A percentile compares a stretch with the other conserved stretches of the same genome.
phyloP scores from a whole-genome alignment of 1,140 invertebrate genomes.

The Grapholita molesta region DNA sequence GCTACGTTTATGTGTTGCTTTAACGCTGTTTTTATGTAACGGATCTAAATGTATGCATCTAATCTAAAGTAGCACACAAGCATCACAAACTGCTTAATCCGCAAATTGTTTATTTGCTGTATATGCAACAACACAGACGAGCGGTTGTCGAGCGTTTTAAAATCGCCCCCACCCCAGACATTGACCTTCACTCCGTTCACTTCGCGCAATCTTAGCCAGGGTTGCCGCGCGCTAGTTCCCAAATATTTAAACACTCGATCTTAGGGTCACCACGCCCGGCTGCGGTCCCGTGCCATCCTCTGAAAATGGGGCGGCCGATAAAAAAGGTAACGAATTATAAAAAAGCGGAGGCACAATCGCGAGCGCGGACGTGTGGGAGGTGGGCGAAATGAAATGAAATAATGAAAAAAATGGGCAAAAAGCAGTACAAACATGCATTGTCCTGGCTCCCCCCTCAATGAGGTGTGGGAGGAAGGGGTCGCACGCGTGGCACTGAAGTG shows the following conservation, averaged over 20 bases:
- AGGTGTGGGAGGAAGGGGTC: constrained; percentile 40
- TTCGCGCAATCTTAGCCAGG: background rate
- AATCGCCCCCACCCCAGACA: background rate
- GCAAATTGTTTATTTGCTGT: too few relatives aligned
- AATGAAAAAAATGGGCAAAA: constrained; percentile 78
- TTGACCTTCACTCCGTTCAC: background rate
- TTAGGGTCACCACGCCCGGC: constrained; percentile 31
- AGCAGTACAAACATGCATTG: constrained; percentile 77
- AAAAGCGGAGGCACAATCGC: constrained; percentile 74
- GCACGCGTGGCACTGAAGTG: constrained; percentile 58
- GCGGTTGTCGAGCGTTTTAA: background rate
- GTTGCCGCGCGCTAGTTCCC: background rate
- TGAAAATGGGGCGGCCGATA: constrained; percentile 77
- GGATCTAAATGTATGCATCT: too few relatives aligned
- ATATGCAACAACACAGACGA: background rate
- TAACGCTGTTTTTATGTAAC: too few relatives aligned
- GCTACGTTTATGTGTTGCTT: too few relatives aligned
- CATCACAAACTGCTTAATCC: too few relatives aligned
- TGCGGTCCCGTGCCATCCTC: constrained; percentile 63
- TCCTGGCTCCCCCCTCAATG: constrained; percentile 68
- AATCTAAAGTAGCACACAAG: too few relatives aligned
- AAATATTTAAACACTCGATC: background rate
- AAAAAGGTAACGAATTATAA: constrained; percentile 78
- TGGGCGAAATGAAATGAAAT: constrained; percentile 77
- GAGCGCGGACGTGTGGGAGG: constrained; percentile 71